These are phyloP conservation scores for Ormia ochracea DNA, from an alignment of 2,888 invertebrate species.

Conservation along the genomic window DNA sequence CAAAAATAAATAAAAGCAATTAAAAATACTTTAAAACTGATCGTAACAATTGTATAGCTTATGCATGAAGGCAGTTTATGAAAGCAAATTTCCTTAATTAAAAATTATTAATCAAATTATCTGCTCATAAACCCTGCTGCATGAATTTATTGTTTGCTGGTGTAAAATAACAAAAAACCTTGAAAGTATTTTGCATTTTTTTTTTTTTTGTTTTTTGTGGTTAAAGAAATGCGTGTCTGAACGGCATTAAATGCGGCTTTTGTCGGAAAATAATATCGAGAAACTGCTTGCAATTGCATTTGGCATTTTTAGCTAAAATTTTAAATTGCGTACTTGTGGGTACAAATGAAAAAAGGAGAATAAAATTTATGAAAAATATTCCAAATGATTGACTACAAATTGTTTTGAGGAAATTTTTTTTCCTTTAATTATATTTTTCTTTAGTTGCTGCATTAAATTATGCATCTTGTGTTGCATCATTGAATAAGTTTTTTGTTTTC, in stretches of 20 bases:
- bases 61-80: not conserved
- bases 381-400: slow-evolving; percentile 22
- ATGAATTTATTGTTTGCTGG: not conserved
- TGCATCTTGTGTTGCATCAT: slow-evolving; percentile 35
- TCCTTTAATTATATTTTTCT: not conserved
- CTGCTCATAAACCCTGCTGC: not conserved
- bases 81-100: slow-evolving; percentile 3
- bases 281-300: not conserved
- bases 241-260: not conserved
- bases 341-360: not conserved
- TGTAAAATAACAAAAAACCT: not conserved
- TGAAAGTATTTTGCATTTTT: not conserved
- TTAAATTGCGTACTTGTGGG: not conserved
- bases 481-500: slow-evolving; percentile 28
- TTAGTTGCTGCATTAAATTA: slow-evolving; percentile 42
- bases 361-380: not conserved
- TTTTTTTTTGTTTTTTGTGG: not conserved
- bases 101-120: not conserved
- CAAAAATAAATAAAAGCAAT: too few relatives aligned
- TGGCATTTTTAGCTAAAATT: not conserved
- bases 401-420: not conserved
- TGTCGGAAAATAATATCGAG: slow-evolving; percentile 3
- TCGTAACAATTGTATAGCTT: not conserved
- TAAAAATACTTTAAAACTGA: not conserved
- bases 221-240: slow-evolving; percentile 12